A percentile compares a stretch with the other conserved stretches of the same genome.
Evolutionary conservation across 2,113 vertebrate species (phyloP).

Genomic region (Parotia lawesii): DNA sequence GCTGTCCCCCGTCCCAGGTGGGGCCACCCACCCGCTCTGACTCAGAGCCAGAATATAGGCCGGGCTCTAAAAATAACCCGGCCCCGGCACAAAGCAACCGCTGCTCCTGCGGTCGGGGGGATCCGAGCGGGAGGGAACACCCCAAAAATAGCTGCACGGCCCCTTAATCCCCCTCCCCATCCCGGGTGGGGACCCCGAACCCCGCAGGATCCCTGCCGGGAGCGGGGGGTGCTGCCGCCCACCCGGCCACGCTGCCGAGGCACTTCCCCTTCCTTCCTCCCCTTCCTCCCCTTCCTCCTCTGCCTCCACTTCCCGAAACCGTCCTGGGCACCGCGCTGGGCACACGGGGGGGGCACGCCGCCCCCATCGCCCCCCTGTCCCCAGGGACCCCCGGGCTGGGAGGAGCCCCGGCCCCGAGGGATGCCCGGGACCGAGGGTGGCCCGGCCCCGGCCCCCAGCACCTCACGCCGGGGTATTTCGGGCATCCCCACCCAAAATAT

Average conservation of each 20-base stretch:
- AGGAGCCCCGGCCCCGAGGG: background rate
- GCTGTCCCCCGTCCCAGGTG: background rate
- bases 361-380: fast-evolving
- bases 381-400: background rate
- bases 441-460: background rate
- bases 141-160: background rate
- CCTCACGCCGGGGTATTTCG: fast-evolving
- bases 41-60: constrained; percentile 60
- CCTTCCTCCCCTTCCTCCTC: background rate
- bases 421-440: background rate
- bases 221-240: background rate
- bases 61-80: constrained; percentile 50
- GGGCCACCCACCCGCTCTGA: constrained; percentile 55
- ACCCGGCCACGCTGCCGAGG: background rate
- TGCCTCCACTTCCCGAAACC: background rate
- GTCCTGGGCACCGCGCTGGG: background rate
- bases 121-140: background rate
- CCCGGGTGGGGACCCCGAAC: background rate
- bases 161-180: background rate
- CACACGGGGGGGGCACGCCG: background rate
- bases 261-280: constrained; percentile 13
- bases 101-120: background rate
- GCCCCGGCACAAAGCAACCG: constrained; percentile 5
- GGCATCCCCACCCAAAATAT: background rate
- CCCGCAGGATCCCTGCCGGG: background rate